phyloP scores from a whole-genome alignment of 2,888 invertebrate genomes.

The Amorpha juglandis region DNA sequence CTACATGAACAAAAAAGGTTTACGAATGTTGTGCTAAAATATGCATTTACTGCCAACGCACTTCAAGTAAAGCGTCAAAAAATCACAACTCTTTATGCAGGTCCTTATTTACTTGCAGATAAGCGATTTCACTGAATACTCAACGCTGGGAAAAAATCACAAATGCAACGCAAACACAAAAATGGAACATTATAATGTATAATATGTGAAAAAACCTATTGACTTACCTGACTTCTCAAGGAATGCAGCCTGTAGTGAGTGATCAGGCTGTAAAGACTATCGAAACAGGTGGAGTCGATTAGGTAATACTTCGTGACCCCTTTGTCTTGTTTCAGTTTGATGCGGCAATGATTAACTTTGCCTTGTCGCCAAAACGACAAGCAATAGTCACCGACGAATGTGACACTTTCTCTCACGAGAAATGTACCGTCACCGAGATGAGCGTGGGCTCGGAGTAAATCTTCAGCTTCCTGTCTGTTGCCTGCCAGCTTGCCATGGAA shows the following conservation, averaged over 20 bases:
- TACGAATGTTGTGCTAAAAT: not conserved
- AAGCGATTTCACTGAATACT: not conserved
- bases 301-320: constrained; percentile 95
- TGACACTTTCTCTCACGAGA: constrained; percentile 96
- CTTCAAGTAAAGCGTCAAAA: not conserved
- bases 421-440: constrained; percentile 96
- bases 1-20: too few species aligned
- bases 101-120: constrained; percentile 15
- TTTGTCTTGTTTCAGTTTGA: constrained; percentile 94
- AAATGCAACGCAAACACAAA: not conserved
- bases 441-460: constrained; percentile 89
- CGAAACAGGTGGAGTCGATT: constrained; percentile 94
- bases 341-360: constrained; percentile 95
- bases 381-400: constrained; percentile 98
- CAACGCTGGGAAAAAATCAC: not conserved
- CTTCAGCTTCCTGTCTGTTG: constrained; percentile 91
- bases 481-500: constrained; percentile 94
- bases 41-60: not conserved
- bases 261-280: constrained; percentile 95
- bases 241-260: constrained; percentile 95
- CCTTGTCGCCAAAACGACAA: constrained; percentile 96
- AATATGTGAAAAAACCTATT: not conserved
- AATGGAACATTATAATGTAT: not conserved
- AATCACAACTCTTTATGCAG: constrained; percentile 14
- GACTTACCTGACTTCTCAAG: constrained; percentile 89